phyloP scores from a whole-genome alignment of 1,140 invertebrate genomes.

The Drosophila seguyi region DNA sequence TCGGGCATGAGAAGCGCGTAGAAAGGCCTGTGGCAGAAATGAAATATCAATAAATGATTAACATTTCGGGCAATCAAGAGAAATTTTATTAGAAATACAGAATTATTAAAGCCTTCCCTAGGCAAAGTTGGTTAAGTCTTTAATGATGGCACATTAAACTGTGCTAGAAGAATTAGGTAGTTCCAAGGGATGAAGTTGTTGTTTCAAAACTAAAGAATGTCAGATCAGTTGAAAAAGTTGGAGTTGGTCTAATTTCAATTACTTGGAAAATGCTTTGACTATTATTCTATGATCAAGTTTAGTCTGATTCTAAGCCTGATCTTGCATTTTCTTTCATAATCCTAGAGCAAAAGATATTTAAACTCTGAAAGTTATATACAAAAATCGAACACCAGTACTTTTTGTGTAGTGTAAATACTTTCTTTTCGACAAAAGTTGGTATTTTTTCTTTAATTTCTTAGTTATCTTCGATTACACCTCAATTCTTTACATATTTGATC shows the following conservation, averaged over 20 bases:
- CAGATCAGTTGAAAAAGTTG: neutral
- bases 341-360: neutral
- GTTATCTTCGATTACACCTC: no score
- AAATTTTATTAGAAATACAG: constrained; percentile 53
- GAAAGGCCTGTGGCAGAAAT: constrained; percentile 68
- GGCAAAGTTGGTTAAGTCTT: constrained; percentile 36
- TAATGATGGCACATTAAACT: constrained; percentile 9
- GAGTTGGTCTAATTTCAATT: neutral
- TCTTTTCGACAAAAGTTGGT: no score
- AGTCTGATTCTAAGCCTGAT: neutral
- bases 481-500: no score
- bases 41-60: constrained; percentile 76
- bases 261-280: neutral
- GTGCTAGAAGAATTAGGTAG: neutral
- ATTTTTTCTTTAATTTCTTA: no score
- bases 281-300: neutral
- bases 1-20: constrained; percentile 68
- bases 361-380: neutral
- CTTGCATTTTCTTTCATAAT: neutral
- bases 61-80: constrained; percentile 52
- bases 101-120: constrained; percentile 38
- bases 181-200: neutral
- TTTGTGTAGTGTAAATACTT: no score
- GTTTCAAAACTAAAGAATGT: neutral
- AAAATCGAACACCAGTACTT: no score